phyloP scores from a whole-genome alignment of 2,113 vertebrate species.

The Aptenodytes patagonicus region DNA sequence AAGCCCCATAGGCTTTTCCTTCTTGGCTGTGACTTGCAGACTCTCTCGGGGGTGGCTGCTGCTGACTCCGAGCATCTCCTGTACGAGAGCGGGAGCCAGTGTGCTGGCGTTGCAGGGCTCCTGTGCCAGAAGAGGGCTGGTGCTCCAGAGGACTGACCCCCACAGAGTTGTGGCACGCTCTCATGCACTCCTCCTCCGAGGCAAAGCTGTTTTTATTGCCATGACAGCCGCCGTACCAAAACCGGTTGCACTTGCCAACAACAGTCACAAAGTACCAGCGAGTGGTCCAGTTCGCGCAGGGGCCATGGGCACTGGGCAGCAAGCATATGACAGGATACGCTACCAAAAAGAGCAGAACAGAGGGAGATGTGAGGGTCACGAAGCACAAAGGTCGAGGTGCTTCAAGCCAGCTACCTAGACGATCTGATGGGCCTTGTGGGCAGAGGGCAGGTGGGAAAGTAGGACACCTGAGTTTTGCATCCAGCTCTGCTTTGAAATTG shows the following conservation, averaged over 20 bases:
- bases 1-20: not conserved
- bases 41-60: not conserved
- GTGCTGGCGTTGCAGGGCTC: not conserved
- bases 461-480: not conserved
- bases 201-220: conserved; percentile 93
- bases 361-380: not conserved
- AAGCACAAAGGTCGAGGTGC: not conserved
- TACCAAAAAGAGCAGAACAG: conserved; percentile 44
- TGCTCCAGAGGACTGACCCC: not conserved
- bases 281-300: conserved; percentile 83
- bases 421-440: not conserved
- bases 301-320: conserved; percentile 84
- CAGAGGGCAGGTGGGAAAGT: not conserved
- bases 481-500: not conserved
- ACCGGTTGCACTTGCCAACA: conserved; percentile 84
- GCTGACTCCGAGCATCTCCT: not conserved
- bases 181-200: conserved; percentile 83
- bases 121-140: not conserved
- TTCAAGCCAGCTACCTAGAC: not conserved
- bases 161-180: conserved; percentile 55
- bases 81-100: not conserved
- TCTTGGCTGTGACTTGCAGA: not conserved
- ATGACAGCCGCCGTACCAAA: conserved; percentile 93
- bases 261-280: conserved; percentile 86
- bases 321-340: conserved; percentile 82